Conservation (phyloP, 2,113 vertebrate species). For the Cynocephalus volans region DNA sequence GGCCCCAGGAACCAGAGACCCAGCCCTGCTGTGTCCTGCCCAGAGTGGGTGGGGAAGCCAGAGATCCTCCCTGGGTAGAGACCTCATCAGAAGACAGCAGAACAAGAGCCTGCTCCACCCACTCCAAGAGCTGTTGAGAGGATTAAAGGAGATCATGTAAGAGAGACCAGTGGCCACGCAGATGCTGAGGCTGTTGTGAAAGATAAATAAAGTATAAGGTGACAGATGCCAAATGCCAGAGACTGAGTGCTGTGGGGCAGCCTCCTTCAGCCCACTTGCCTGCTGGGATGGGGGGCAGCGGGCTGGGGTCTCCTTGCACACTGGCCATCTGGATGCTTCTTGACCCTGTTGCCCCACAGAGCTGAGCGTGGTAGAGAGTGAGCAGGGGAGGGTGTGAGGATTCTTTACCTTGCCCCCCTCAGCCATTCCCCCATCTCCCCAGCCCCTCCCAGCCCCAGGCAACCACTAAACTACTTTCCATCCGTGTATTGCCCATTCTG, state of each 20-base stretch:
- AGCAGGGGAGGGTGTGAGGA: fast-evolving
- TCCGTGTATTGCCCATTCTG: fast-evolving
- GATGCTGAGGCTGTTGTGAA: background rate
- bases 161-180: background rate
- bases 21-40: background rate
- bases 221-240: background rate
- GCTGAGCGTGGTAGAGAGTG: background rate
- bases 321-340: background rate
- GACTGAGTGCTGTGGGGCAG: background rate
- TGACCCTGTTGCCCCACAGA: background rate
- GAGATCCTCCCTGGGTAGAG: too few species aligned
- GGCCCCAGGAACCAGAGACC: fast-evolving
- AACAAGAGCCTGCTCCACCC: background rate
- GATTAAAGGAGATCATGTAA: background rate
- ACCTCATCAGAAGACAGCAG: background rate
- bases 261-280: background rate
- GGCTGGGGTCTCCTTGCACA: background rate
- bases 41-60: background rate
- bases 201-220: conserved; percentile 11
- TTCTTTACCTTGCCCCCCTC: fast-evolving
- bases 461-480: background rate
- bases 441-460: background rate
- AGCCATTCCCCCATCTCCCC: background rate
- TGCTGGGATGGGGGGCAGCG: background rate
- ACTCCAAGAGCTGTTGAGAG: background rate